These are phyloP conservation scores for Andrena dorsata DNA, from an alignment of 2,888 invertebrate species.

Conservation along the genomic window DNA sequence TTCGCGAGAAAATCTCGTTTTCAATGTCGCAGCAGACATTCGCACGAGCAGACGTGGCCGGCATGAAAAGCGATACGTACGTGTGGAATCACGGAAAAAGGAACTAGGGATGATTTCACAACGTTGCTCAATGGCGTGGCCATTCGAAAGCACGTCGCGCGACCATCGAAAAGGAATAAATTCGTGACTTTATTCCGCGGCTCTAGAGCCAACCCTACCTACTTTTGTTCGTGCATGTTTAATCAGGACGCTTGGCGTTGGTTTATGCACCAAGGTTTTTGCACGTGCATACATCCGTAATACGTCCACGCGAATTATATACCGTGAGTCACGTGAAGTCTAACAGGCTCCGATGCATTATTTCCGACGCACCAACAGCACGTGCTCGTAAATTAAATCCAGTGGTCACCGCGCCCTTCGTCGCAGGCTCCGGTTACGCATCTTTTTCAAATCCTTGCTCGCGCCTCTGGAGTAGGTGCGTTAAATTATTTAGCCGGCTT, in stretches of 20 bases:
- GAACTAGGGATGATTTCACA: slow-evolving; percentile 2
- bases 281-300: slow-evolving; percentile 46
- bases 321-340: slow-evolving; percentile 59
- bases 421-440: slow-evolving; percentile 38
- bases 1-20: background rate
- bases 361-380: slow-evolving; percentile 43
- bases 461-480: background rate
- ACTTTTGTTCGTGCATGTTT: slow-evolving; percentile 48
- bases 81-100: slow-evolving; percentile 30
- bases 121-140: slow-evolving; percentile 20
- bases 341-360: slow-evolving; percentile 48
- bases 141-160: background rate
- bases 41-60: background rate
- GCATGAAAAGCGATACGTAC: slow-evolving; percentile 22
- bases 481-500: background rate
- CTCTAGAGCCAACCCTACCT: slow-evolving; percentile 25
- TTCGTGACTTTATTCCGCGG: background rate
- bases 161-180: slow-evolving; percentile 3
- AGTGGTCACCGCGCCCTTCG: slow-evolving; percentile 45
- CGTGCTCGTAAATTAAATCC: slow-evolving; percentile 59
- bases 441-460: slow-evolving; percentile 18
- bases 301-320: slow-evolving; percentile 51
- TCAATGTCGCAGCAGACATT: background rate
- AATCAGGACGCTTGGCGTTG: slow-evolving; percentile 23
- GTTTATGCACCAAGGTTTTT: slow-evolving; percentile 12